These are phyloP conservation scores for Leptopilina clavipes DNA, from an alignment of 1,140 invertebrate species.

Conservation along the genomic window DNA sequence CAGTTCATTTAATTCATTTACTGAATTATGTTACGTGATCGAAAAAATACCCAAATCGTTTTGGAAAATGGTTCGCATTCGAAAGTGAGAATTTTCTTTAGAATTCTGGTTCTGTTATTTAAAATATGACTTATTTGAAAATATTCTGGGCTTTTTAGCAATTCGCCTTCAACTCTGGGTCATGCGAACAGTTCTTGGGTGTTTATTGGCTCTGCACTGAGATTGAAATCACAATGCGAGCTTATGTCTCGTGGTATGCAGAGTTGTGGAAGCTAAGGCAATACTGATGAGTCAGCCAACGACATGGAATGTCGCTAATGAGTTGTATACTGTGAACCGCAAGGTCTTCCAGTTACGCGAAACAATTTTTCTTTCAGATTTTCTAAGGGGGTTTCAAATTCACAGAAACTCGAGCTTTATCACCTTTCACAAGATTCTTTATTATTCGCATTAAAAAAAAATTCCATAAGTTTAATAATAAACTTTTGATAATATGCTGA, in stretches of 20 bases:
- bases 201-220: slow-evolving; percentile 41
- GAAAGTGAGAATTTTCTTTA: too few species aligned
- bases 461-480: background rate
- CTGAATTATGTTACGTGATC: too few species aligned
- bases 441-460: background rate
- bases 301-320: slow-evolving; percentile 65
- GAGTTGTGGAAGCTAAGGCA: slow-evolving; percentile 52
- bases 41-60: too few species aligned
- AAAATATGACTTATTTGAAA: too few species aligned
- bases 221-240: slow-evolving; percentile 60
- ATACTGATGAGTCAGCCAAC: slow-evolving; percentile 61
- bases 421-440: background rate
- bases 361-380: slow-evolving; percentile 14
- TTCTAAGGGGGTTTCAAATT: slow-evolving; percentile 19
- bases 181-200: background rate
- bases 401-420: slow-evolving; percentile 3
- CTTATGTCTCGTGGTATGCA: slow-evolving; percentile 55
- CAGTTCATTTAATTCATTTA: too few species aligned
- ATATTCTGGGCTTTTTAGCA: background rate
- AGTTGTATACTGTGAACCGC: slow-evolving; percentile 42
- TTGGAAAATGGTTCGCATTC: too few species aligned
- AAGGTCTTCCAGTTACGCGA: slow-evolving; percentile 28
- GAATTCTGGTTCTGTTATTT: too few species aligned
- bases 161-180: background rate
- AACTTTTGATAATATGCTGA: too few species aligned